phyloP scores from a whole-genome alignment of 2,888 invertebrate genomes.

The Amiota minor region DNA sequence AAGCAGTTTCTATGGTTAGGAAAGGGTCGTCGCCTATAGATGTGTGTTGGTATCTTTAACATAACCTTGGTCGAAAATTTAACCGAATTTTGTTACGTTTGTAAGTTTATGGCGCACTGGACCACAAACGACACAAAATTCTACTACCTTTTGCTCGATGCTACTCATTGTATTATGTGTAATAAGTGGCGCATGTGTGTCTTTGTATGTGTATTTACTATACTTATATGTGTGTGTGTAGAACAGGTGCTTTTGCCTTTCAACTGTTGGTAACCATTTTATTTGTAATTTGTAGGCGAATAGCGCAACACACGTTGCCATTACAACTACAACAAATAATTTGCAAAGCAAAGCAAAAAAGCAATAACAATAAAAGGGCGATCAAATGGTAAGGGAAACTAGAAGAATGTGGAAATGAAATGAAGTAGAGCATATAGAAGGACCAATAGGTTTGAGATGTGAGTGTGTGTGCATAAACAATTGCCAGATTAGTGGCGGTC shows the following conservation, averaged over 20 bases:
- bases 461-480: not conserved
- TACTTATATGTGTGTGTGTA: constrained; percentile 10
- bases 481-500: not conserved
- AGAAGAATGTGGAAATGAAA: not conserved
- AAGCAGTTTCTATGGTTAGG: too few species aligned
- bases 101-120: constrained; percentile 62
- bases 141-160: constrained; percentile 29
- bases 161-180: not conserved
- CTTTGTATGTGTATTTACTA: not conserved
- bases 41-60: constrained; percentile 15
- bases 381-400: not conserved
- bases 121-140: constrained; percentile 37
- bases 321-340: not conserved
- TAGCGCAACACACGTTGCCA: constrained; percentile 39
- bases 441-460: not conserved
- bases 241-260: constrained; percentile 6
- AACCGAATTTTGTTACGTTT: constrained; percentile 60
- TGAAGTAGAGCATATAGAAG: not conserved
- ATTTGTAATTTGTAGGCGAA: constrained; percentile 60
- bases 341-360: not conserved
- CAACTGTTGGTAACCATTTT: constrained; percentile 20
- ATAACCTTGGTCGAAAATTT: constrained; percentile 53
- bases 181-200: constrained; percentile 27
- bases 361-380: not conserved
- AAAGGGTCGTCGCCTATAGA: too few species aligned